Percentiles rank a stretch among this genome's conserved stretches.
These are phyloP conservation scores for Anarsia innoxiella DNA, from an alignment of 2,888 invertebrate genomes.

Conservation along the genomic window DNA sequence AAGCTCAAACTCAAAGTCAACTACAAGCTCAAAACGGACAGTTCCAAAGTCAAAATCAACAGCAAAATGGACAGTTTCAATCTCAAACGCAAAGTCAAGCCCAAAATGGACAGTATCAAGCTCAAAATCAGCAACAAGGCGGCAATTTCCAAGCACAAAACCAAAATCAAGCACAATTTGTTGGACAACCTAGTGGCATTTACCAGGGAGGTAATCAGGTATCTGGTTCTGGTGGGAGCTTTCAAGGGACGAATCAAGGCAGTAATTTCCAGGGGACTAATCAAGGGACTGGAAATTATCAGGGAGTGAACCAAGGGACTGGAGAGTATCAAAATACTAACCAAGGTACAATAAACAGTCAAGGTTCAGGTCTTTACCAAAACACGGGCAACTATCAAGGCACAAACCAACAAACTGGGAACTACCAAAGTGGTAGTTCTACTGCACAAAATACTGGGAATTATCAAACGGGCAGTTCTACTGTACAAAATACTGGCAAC, in stretches of 20 bases:
- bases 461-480: no score
- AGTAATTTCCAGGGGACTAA: constrained; percentile 5
- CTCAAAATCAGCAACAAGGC: constrained; percentile 13
- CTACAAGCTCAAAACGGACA: constrained; percentile 18
- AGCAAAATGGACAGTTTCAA: no score
- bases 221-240: constrained; percentile 12
- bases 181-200: constrained; percentile 6
- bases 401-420: constrained; percentile 11
- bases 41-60: constrained; percentile 21
- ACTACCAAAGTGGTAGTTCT: constrained; percentile 6
- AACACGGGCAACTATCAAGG: constrained; percentile 6
- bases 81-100: constrained; percentile 21
- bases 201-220: constrained; percentile 9
- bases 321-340: no score
- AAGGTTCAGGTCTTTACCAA: constrained; percentile 5
- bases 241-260: constrained; percentile 2
- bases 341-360: constrained; percentile 2
- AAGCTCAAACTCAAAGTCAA: constrained; percentile 23
- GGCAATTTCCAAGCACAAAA: constrained; percentile 24
- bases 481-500: no score
- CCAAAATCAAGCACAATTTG: constrained; percentile 12
- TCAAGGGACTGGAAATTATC: constrained; percentile 6
- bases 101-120: constrained; percentile 19
- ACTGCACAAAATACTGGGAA: no score
- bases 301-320: background rate